Evolutionary conservation across 2,113 vertebrate species (phyloP), one percentile per base, ranked within the genome.

Genomic region (Eptesicus fuscus): DNA sequence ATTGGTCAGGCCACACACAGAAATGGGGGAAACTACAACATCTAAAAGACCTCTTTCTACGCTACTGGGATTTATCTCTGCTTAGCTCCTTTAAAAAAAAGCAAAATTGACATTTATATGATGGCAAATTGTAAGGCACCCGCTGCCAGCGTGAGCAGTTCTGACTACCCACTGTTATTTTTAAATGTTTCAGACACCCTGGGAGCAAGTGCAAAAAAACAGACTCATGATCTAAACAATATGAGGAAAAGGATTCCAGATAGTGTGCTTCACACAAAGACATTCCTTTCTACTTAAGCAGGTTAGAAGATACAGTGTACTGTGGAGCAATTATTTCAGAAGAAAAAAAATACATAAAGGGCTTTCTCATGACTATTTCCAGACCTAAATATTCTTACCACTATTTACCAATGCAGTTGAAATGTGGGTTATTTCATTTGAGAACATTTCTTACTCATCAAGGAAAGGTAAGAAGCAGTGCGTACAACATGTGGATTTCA

Each of bases 171-270:
- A 84, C 51, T 89, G 74, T 79, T 83, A 56, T 84, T 95, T 96
- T 95, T 92, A 91, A 96, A 77, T 90, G 78, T 90, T 96, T 95
- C 51, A 89, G 88, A 95, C 56, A 93, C 65, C 40, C 82, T 76
- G 91, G 74, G 56, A 93, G 37, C 37, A 44, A 94, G 78, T 61
- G 79, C 37, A 83, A 69, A 87, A 85, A 96, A 89, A 12, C 23
- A 51, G 73, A 86, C 17, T 90, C 73, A 37, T 90, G 44, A 95
- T 84, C 40, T 93, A 86, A 97, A 97, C 78, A 93, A 93, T 53
- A 78, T 44, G 56, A 96, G 73, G 35, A 74, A 90, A 96, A 84
- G 40, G n/a, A 96, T 90, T 82, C 83, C 44, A 80, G 73, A 82
- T 37, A 93, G 53, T n/a, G 23, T 4, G 44, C 69, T 84, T 83